A percentile compares a stretch with the other conserved stretches of the same genome.
phyloP scores from a whole-genome alignment of 1,140 invertebrate genomes.

The Drosophila navojoa region DNA sequence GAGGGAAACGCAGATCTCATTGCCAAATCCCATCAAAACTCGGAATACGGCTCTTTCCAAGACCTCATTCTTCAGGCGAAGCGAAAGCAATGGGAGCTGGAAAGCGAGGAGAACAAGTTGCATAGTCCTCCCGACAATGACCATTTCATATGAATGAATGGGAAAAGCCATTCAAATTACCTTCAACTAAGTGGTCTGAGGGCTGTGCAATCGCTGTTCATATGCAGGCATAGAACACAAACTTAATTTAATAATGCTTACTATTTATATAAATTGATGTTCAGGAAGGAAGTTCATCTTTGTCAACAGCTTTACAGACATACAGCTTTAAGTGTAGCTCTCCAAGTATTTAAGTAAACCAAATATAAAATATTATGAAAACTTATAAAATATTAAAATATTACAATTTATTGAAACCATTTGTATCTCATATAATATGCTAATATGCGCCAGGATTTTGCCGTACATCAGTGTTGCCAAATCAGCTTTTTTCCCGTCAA shows the following conservation, averaged over 20 bases:
- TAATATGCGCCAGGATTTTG: too few relatives aligned
- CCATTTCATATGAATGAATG: constrained; percentile 49
- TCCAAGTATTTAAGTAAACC: too few relatives aligned
- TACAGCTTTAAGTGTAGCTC: too few relatives aligned
- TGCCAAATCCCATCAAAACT: constrained; percentile 54
- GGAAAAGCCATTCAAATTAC: not conserved
- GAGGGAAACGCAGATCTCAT: constrained; percentile 60
- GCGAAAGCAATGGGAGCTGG: constrained; percentile 59
- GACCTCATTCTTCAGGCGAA: constrained; percentile 73
- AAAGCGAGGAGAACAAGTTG: constrained; percentile 72
- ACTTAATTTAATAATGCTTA: not conserved
- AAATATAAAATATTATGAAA: too few relatives aligned
- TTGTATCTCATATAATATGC: too few relatives aligned
- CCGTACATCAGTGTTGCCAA: too few relatives aligned
- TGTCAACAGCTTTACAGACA: too few relatives aligned
- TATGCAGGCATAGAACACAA: constrained; percentile 69
- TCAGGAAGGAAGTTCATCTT: too few relatives aligned
- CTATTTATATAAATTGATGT: not conserved
- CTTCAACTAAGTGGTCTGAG: not conserved
- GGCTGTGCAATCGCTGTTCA: constrained; percentile 63
- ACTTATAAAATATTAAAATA: too few relatives aligned
- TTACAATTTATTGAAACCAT: too few relatives aligned
- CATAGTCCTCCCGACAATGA: constrained; percentile 58
- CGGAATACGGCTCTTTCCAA: constrained; percentile 72
- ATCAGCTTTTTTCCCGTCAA: too few relatives aligned